A percentile compares a stretch with the other conserved stretches of the same genome.
These are phyloP conservation scores for Danaus plexippus DNA, from an alignment of 1,140 invertebrate species.

Conservation along the genomic window DNA sequence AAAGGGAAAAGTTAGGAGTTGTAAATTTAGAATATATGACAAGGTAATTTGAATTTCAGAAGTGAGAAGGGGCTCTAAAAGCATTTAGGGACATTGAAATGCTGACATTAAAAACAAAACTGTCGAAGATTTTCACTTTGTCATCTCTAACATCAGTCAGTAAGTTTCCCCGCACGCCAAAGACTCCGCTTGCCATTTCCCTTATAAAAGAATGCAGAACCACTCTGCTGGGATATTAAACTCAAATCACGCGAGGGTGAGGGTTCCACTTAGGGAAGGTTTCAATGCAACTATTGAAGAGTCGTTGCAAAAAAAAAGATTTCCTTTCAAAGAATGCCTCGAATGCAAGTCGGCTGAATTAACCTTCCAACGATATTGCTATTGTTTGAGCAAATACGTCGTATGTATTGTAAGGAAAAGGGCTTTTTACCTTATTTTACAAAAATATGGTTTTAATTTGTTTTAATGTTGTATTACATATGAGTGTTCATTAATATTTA, in stretches of 20 bases:
- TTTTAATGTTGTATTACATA: no score
- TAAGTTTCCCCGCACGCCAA: slow-evolving; percentile 25
- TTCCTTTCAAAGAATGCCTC: slow-evolving; percentile 24
- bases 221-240: slow-evolving; percentile 64
- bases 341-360: slow-evolving; percentile 18
- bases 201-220: slow-evolving; percentile 45
- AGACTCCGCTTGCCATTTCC: slow-evolving; percentile 37
- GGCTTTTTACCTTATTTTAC: no score
- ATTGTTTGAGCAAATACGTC: slow-evolving; percentile 13
- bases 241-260: slow-evolving; percentile 58
- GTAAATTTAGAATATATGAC: no score
- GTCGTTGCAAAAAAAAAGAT: slow-evolving; percentile 24
- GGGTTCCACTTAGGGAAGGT: slow-evolving; percentile 16
- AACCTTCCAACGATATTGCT: slow-evolving; percentile 9
- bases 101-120: slow-evolving; percentile 26
- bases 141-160: slow-evolving; percentile 34
- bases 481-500: no score
- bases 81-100: not conserved
- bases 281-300: slow-evolving; percentile 27
- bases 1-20: no score
- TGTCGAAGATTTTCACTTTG: slow-evolving; percentile 30
- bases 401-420: slow-evolving; percentile 2
- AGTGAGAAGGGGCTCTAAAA: no score
- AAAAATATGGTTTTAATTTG: no score
- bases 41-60: no score